These are phyloP conservation scores for Nesospiza acunhae DNA, from an alignment of 2,113 vertebrate species.

Conservation along the genomic window DNA sequence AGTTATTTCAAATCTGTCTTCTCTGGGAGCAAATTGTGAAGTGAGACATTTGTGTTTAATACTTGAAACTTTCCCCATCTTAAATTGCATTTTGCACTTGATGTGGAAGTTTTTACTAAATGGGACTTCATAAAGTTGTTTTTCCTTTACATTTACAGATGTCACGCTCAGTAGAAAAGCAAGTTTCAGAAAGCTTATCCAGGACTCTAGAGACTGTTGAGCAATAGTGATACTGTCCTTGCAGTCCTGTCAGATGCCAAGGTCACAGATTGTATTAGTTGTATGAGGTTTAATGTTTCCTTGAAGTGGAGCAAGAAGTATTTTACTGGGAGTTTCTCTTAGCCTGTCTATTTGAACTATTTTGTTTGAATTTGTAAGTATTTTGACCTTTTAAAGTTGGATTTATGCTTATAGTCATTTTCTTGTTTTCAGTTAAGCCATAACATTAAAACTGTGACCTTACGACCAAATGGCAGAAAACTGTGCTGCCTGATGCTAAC, in stretches of 20 bases:
- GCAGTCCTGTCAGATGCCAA: background rate
- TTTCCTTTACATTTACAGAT: background rate
- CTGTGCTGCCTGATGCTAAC: conserved; percentile 83
- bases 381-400: background rate
- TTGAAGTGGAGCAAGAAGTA: background rate
- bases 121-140: background rate
- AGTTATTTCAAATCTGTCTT: background rate
- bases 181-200: background rate
- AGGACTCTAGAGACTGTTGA: background rate
- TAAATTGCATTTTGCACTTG: background rate
- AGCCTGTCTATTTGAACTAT: background rate
- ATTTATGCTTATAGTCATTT: background rate
- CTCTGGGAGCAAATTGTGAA: background rate
- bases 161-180: background rate
- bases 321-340: background rate
- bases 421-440: conserved; percentile 85
- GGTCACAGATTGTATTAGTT: background rate
- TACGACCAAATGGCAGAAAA: conserved; percentile 77
- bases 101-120: background rate
- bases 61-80: background rate
- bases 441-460: conserved; percentile 89
- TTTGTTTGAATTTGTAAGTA: background rate
- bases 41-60: background rate
- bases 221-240: background rate
- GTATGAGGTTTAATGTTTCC: background rate